Base-by-base conservation (phyloP, 37 sponge, comb jelly and placozoan species). In the Bolinopsis microptera region DNA sequence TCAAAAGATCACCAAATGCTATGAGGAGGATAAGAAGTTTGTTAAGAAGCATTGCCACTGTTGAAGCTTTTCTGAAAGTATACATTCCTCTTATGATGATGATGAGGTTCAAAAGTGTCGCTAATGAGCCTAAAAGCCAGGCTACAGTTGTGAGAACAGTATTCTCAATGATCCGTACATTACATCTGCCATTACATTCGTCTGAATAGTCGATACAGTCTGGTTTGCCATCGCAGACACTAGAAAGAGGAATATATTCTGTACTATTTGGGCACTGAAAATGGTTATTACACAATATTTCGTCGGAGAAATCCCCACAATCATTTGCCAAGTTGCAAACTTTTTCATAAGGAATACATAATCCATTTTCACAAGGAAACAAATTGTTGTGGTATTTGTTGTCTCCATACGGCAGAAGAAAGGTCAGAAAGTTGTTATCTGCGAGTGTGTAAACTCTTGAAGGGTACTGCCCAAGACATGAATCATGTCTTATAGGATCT, bases 271-370 rank as follows among this genome's bases (percentile, higher is more conserved):
- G 3, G 26, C 83, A 82, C 8, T 35, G 3, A 37, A 82, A 82
- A 23, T 82, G 83, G 38, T 82, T 82, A 21, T 18, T 31, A 32
- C 83, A 82, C 24, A 18, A 3, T 23, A 23, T 32, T 23, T 82
- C 83, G 83, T 82, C 83, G 5, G 32, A 30, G 38, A 18, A 32
- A 35, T 82, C 83, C 8, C 38, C 83, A 82, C 83, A 82, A 31
- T 82, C 83, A 23, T 82, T 35, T 0, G 31, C 83, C 13, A 82
- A 37, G 83, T 82, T 31, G 31, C 83, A 82, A 36, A 82, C 83
- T 23, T 32, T 35, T 5, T 24, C 23, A 35, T 82, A 82, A 37
- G 23, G 13, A 23, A 82, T 35, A 35, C 83, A 82, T 23, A 9
- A 32, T 9, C 23, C 30, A 37, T 82, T 82, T 9, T 3, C 37